Conservation (phyloP, 1,140 invertebrate genomes). For the Drosophila mauritiana region DNA sequence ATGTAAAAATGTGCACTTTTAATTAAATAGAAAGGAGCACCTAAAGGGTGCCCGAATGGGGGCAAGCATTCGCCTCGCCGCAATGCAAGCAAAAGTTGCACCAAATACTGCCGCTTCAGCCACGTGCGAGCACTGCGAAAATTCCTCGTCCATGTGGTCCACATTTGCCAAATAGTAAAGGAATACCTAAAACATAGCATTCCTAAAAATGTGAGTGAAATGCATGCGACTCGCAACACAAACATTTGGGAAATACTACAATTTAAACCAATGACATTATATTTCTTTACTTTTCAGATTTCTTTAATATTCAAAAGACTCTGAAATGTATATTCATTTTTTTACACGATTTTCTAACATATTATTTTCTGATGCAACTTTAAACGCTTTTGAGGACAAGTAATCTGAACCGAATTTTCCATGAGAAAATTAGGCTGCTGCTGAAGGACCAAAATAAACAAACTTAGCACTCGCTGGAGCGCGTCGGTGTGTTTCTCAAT, state of each 20-base stretch:
- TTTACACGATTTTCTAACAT: not conserved
- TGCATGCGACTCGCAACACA: too few relatives aligned
- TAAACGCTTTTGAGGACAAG: too few relatives aligned
- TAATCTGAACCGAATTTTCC: not conserved
- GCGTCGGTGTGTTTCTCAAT: constrained; percentile 7
- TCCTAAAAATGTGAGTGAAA: not conserved
- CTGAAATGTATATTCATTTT: not conserved
- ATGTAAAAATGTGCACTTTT: constrained; percentile 80
- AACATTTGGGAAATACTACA: too few relatives aligned
- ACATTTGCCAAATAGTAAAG: constrained; percentile 4
- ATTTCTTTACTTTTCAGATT: not conserved
- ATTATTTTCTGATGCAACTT: not conserved
- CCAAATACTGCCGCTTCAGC: constrained; percentile 57
- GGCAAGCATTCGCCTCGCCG: constrained; percentile 37
- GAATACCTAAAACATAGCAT: constrained; percentile 4
- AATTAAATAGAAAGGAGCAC: constrained; percentile 73
- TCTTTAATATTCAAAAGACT: not conserved
- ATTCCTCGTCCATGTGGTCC: constrained; percentile 28
- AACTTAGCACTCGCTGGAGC: not conserved
- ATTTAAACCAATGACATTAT: too few relatives aligned
- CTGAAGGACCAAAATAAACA: not conserved
- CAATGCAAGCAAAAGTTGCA: constrained; percentile 59
- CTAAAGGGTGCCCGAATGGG: constrained; percentile 7
- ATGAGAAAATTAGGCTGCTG: not conserved
- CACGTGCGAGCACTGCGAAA: constrained; percentile 62